Percentiles rank a stretch among this genome's conserved stretches.
Conservation (phyloP, 2,888 invertebrate genomes). For the Philereme vetulata region DNA sequence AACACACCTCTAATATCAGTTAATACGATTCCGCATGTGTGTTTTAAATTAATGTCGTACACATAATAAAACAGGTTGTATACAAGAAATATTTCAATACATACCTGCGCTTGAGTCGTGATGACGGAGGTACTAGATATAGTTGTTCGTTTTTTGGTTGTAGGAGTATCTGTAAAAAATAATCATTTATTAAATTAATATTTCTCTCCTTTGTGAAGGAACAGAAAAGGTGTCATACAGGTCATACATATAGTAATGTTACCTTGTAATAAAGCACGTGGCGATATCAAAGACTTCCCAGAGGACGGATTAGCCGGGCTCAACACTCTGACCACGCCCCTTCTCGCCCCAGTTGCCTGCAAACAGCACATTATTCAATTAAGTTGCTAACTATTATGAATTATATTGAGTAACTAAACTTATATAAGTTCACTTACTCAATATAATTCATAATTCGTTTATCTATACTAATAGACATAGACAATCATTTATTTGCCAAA, state of each 20-base stretch:
- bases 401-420: no score
- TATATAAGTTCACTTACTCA: no score
- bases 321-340: conserved; percentile 73
- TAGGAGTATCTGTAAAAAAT: conserved; percentile 46
- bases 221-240: no score
- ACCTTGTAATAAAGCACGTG: conserved; percentile 75
- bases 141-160: conserved; percentile 60
- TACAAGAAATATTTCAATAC: background rate
- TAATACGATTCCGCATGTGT: no score
- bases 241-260: conserved; percentile 20
- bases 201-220: no score
- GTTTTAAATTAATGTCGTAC: no score
- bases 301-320: conserved; percentile 72
- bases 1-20: no score
- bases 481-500: no score
- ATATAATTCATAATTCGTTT: no score
- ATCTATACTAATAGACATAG: no score
- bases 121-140: conserved; percentile 53
- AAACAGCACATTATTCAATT: conserved; percentile 8
- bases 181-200: conserved; percentile 10
- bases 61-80: no score
- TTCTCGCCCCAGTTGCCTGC: conserved; percentile 56
- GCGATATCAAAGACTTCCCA: conserved; percentile 80
- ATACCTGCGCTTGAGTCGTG: conserved; percentile 65
- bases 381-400: no score